Conservation (phyloP, 2,797 vertebrate genomes). For the Enteromius treurensis region DNA sequence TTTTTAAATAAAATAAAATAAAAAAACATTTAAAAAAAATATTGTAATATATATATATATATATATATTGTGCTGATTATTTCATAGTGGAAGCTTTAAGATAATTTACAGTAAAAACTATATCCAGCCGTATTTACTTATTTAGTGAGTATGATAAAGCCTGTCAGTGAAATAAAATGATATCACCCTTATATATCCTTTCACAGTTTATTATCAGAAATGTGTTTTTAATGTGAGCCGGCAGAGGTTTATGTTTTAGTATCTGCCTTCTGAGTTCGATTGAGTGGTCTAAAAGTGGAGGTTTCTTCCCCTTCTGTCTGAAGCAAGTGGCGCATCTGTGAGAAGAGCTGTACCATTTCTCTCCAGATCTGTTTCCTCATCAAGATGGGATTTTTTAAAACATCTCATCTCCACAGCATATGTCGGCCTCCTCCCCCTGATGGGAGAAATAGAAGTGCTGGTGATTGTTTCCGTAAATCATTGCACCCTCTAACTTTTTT, state of each 20-base stretch:
- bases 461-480: conserved; percentile 60
- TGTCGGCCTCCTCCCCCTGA: conserved; percentile 44
- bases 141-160: neutral
- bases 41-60: too few species aligned
- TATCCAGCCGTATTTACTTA: neutral
- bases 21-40: neutral
- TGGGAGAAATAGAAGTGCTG: conserved; percentile 54
- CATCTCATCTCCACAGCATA: conserved; percentile 55
- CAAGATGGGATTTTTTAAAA: conserved; percentile 40
- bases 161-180: neutral
- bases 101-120: neutral
- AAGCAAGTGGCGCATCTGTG: conserved; percentile 23
- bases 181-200: neutral
- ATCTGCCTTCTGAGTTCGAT: neutral
- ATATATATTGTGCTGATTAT: neutral
- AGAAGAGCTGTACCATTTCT: conserved; percentile 29
- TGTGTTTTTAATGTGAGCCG: conserved; percentile 14
- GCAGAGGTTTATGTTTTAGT: conserved; percentile 29
- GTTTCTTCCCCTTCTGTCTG: neutral
- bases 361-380: conserved; percentile 45
- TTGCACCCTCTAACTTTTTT: conserved; percentile 40
- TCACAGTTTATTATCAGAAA: neutral
- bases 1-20: neutral
- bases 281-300: conserved; percentile 6
- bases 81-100: neutral